Conservation (phyloP, 2,888 invertebrate genomes). For the Craniophora ligustri region DNA sequence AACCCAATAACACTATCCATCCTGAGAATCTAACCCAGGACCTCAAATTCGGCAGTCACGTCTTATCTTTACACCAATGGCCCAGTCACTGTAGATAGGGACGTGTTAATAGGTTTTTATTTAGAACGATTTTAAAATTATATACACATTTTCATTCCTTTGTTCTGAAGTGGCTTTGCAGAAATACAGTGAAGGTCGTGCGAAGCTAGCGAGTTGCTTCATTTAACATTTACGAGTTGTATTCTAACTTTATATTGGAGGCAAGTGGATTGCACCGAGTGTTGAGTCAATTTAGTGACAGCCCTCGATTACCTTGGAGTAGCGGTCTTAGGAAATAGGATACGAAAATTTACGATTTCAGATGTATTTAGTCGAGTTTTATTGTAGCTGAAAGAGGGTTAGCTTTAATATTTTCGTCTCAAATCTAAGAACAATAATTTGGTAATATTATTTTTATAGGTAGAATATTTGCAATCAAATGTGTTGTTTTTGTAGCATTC, state of each 20-base stretch:
- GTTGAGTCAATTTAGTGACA: conserved; percentile 12
- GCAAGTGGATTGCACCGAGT: conserved; percentile 34
- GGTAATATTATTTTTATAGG: too few relatives aligned
- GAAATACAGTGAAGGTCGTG: conserved; percentile 13
- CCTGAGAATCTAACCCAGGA: too few relatives aligned
- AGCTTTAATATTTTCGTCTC: background rate
- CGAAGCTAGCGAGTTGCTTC: conserved; percentile 29
- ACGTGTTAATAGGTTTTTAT: background rate
- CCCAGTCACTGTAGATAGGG: background rate
- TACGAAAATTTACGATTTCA: background rate
- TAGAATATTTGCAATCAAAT: too few relatives aligned
- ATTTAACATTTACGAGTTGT: conserved; percentile 48
- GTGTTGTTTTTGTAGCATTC: too few relatives aligned
- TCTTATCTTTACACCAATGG: background rate
- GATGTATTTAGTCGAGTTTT: background rate
- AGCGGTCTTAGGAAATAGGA: background rate
- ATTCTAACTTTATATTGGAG: conserved; percentile 38
- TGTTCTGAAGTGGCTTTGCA: conserved; percentile 21
- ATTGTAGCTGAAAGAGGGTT: background rate
- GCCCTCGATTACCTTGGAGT: background rate
- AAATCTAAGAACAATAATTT: too few relatives aligned
- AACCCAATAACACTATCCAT: too few relatives aligned
- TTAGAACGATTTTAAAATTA: background rate
- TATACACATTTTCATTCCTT: conserved; percentile 18
- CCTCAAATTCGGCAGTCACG: too few relatives aligned